Conservation (phyloP, 2,888 invertebrate genomes). For the Pyrochroa serraticornis region DNA sequence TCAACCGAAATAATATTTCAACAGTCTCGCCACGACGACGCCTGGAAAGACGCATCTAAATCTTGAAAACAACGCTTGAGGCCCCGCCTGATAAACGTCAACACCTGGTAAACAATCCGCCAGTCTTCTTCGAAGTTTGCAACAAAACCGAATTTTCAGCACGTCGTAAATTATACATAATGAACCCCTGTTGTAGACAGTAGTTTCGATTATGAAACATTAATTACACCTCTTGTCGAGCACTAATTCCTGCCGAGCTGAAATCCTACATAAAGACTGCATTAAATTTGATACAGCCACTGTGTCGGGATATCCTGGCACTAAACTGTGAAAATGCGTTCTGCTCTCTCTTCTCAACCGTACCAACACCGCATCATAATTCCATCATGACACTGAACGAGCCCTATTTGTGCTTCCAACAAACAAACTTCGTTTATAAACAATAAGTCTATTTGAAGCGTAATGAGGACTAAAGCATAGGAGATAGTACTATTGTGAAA, state of each 20-base stretch:
- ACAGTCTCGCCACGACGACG: too few species aligned
- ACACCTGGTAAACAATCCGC: slow-evolving; percentile 21
- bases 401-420: too few species aligned
- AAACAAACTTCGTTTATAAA: too few species aligned
- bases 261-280: slow-evolving; percentile 50
- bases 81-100: slow-evolving; percentile 1
- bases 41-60: too few species aligned
- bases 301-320: slow-evolving; percentile 23
- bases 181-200: slow-evolving; percentile 55
- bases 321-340: slow-evolving; percentile 26
- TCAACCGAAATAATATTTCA: too few species aligned
- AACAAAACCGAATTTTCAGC: slow-evolving; percentile 43
- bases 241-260: slow-evolving; percentile 34
- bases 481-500: too few species aligned
- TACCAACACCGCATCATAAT: too few species aligned
- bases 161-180: slow-evolving; percentile 54
- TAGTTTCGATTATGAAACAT: slow-evolving; percentile 58
- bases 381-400: too few species aligned
- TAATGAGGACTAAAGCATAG: too few species aligned
- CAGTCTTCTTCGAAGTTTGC: slow-evolving; percentile 14
- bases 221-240: slow-evolving; percentile 55
- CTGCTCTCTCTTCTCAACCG: too few species aligned
- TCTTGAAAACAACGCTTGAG: neutral
- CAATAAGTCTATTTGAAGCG: too few species aligned
- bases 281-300: slow-evolving; percentile 50